A percentile compares a stretch with the other conserved stretches of the same genome.
phyloP scores from a whole-genome alignment of 2,888 invertebrate genomes.

The Netelia inedita region DNA sequence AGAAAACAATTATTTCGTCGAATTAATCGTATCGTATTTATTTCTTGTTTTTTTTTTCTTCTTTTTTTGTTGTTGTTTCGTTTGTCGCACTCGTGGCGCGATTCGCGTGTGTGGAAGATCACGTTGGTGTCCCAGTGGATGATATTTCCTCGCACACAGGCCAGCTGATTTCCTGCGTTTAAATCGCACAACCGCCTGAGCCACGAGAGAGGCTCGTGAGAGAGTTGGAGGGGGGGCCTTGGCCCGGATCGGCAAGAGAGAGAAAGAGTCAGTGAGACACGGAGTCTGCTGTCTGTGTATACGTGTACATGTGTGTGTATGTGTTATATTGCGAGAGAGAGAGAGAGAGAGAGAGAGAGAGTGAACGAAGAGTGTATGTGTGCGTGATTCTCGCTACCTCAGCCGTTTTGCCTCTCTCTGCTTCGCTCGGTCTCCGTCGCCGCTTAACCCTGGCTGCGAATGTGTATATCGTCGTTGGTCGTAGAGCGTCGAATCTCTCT shows the following conservation, averaged over 20 bases:
- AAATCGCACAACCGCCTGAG: conserved; percentile 69
- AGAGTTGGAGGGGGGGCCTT: conserved; percentile 72
- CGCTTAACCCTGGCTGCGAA: conserved; percentile 64
- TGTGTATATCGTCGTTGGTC: conserved; percentile 18
- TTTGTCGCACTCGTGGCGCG: background rate
- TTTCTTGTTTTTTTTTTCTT: background rate
- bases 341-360: conserved; percentile 43
- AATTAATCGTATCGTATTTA: background rate
- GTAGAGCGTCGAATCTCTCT: conserved; percentile 54
- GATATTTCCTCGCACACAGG: conserved; percentile 52
- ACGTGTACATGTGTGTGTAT: background rate
- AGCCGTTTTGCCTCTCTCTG: conserved; percentile 49
- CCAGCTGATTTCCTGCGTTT: conserved; percentile 72
- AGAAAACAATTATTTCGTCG: conserved; percentile 5
- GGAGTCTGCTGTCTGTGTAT: background rate
- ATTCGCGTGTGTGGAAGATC: background rate
- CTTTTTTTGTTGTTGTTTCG: conserved; percentile 11
- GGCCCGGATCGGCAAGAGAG: conserved; percentile 73
- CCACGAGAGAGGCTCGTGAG: conserved; percentile 43
- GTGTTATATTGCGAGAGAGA: conserved; percentile 12
- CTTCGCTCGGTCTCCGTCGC: conserved; percentile 45
- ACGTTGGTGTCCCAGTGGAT: conserved; percentile 9
- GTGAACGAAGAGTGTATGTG: background rate
- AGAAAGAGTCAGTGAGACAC: conserved; percentile 39
- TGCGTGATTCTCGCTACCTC: conserved; percentile 52